These are phyloP conservation scores for Plemyria rubiginata DNA, from an alignment of 2,888 invertebrate species.

Conservation along the genomic window DNA sequence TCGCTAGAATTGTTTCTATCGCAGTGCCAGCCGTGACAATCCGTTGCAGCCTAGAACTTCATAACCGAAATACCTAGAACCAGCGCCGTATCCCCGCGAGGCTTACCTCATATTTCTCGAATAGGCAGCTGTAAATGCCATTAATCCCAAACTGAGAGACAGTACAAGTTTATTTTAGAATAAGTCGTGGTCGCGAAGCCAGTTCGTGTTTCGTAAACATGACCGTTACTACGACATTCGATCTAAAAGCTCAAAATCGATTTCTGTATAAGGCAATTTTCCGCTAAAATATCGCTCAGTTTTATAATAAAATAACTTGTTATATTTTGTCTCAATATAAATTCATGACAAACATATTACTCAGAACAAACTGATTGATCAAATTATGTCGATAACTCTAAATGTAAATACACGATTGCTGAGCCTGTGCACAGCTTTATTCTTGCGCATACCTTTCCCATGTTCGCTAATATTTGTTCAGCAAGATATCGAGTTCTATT, in stretches of 20 bases:
- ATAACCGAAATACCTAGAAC: slow-evolving; percentile 4
- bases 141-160: slow-evolving; percentile 38
- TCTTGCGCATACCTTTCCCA: slow-evolving; percentile 4
- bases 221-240: slow-evolving; percentile 27
- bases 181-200: slow-evolving; percentile 17
- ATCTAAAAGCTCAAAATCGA: slow-evolving; percentile 22
- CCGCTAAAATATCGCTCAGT: slow-evolving; percentile 8
- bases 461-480: slow-evolving; percentile 12
- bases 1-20: slow-evolving; percentile 44
- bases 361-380: slow-evolving; percentile 27
- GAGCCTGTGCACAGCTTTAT: slow-evolving; percentile 9
- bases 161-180: slow-evolving; percentile 37
- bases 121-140: slow-evolving; percentile 33
- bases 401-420: slow-evolving; percentile 16
- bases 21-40: slow-evolving; percentile 11
- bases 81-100: slow-evolving; percentile 8
- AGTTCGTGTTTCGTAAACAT: slow-evolving; percentile 34
- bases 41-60: slow-evolving; percentile 17
- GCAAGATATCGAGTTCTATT: slow-evolving; percentile 10
- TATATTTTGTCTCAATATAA: slow-evolving; percentile 31
- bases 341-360: slow-evolving; percentile 22
- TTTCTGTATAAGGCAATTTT: slow-evolving; percentile 19
- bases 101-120: slow-evolving; percentile 36
- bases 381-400: slow-evolving; percentile 26
- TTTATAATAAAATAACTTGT: slow-evolving; percentile 20